Conservation (phyloP, 2,797 vertebrate genomes). For the Chrysocyon brachyurus region DNA sequence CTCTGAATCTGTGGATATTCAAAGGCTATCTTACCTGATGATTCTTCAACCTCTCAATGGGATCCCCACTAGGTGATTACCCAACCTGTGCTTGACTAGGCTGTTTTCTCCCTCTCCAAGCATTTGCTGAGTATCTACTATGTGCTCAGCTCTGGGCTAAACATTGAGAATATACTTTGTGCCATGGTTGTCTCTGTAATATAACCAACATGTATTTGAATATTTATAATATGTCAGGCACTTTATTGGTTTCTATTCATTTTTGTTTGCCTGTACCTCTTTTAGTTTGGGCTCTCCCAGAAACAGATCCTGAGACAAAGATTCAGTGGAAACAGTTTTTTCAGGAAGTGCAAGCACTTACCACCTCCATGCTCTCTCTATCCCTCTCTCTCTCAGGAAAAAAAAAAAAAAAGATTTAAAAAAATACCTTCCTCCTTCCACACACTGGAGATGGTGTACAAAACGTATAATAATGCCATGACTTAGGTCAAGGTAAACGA, state of each 20-base stretch:
- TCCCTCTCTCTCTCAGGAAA: background rate
- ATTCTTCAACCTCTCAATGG: background rate
- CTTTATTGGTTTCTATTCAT: constrained; percentile 5
- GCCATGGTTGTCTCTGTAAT: background rate
- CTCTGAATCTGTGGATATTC: background rate
- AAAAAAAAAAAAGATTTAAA: background rate
- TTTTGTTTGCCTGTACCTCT: background rate
- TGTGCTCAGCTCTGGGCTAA: background rate
- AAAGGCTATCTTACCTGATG: background rate
- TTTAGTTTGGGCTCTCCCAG: constrained; percentile 20
- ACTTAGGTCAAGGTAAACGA: background rate
- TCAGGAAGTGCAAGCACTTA: background rate
- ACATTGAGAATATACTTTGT: background rate
- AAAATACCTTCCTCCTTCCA: background rate
- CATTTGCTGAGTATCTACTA: background rate
- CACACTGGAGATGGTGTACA: background rate
- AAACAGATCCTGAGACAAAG: background rate
- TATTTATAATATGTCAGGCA: background rate
- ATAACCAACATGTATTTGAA: background rate
- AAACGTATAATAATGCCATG: background rate
- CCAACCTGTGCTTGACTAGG: background rate
- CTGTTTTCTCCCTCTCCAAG: background rate
- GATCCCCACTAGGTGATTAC: background rate
- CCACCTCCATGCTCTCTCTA: background rate
- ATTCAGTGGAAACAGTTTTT: background rate